Base-by-base conservation (phyloP, 2,888 invertebrate genomes). In the Megastigmus dorsalis region DNA sequence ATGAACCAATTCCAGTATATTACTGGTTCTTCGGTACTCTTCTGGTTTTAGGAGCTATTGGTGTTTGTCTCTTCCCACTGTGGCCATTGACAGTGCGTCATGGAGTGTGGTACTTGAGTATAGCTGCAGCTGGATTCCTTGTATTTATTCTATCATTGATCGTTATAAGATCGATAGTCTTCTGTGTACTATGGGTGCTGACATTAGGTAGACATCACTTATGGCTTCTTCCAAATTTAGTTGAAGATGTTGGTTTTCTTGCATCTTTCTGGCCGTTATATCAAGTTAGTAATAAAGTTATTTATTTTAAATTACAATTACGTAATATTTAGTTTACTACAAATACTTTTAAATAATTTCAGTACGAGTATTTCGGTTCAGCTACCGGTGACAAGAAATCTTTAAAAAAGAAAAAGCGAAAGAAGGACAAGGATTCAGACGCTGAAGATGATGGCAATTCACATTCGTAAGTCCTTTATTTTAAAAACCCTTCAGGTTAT, bases 221-320 rank as follows among this genome's bases (percentile, higher is more conserved):
- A 79, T 99, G 99, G 99, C 92, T 99, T 78, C 91, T 99, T 82
- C 99, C 99, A n/a, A 99, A 99, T 89, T 90, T 99, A 50, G 98
- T 98, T 0, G 99, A 99, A 89, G 99, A 99, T 86, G 99, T 99
- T 30, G 98, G 99, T 65, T 97, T 99, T 91, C 94, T 99, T 80
- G 98, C 98, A 6, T 99, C 98, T 0, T 99, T 99, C 90, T 97
- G 97, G 95, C 99, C 99, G 2, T 90, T 98, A 0, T 98, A 98
- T 89, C 94, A 95, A 89, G 96, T 95, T 85, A 84, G 84, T 80
- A 62, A 55, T 48, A 50, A 28, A 54, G 6, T n/a, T n/a, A 20
- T 23, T 33, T 28, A 74, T 43, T 30, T 18, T 54, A 18, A 62
- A 62, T 62, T 26, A 33, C 36, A 59, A 26, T 45, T 60, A 52